A percentile compares a stretch with the other conserved stretches of the same genome.
These are phyloP conservation scores for Liodrosophila aerea DNA, from an alignment of 2,888 invertebrate genomes.

Conservation along the genomic window DNA sequence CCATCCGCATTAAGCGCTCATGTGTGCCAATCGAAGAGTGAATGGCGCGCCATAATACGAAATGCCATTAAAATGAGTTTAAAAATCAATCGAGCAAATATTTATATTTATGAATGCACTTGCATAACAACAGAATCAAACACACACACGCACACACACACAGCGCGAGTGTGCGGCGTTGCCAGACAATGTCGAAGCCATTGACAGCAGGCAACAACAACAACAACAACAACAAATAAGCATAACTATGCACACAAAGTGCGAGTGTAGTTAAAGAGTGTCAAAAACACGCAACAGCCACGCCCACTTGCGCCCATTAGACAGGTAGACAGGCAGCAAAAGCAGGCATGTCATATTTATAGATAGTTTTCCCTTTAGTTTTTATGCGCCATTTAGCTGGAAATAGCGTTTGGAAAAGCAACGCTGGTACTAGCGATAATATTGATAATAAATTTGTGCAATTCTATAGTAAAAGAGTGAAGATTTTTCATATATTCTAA, in stretches of 20 bases:
- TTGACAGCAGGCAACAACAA: conserved; percentile 13
- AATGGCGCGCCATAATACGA: conserved; percentile 20
- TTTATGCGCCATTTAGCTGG: conserved; percentile 69
- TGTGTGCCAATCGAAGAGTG: conserved; percentile 10
- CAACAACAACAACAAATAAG: conserved; percentile 6
- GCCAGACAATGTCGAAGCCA: too few relatives aligned
- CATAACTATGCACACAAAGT: conserved; percentile 45
- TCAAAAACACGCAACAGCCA: conserved; percentile 15
- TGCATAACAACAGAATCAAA: conserved; percentile 34
- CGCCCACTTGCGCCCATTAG: conserved; percentile 19
- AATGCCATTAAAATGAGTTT: conserved; percentile 42
- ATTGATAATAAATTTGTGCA: too few relatives aligned
- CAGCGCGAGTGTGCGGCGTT: too few relatives aligned
- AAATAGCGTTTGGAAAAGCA: conserved; percentile 49
- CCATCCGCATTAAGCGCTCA: conserved; percentile 1
- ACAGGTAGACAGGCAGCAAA: conserved; percentile 4
- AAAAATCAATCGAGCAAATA: conserved; percentile 54
- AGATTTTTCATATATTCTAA: too few relatives aligned
- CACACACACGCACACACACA: conserved; percentile 33
- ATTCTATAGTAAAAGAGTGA: too few relatives aligned
- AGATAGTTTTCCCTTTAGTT: conserved; percentile 23
- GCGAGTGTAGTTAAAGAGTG: conserved; percentile 36
- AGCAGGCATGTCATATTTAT: conserved; percentile 26
- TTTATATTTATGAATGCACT: conserved; percentile 50
- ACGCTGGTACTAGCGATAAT: conserved; percentile 29